Percentiles rank a stretch among this genome's conserved stretches.
Evolutionary conservation across 2,888 invertebrate species (phyloP).

Genomic region (Dilophus febrilis): DNA sequence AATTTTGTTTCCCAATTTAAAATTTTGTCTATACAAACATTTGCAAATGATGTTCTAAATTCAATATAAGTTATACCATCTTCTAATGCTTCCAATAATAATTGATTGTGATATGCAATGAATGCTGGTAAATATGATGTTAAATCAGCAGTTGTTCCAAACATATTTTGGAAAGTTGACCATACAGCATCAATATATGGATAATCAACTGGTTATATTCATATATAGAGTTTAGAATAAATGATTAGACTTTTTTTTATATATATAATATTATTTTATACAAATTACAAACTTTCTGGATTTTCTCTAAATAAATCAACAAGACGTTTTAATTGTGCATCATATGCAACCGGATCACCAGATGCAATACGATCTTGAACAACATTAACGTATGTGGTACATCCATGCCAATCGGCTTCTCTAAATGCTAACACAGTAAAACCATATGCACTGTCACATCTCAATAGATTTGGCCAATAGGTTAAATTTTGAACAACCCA

Average conservation of each 20-base stretch:
- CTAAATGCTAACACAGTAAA: no score
- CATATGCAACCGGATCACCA: slow-evolving; percentile 30
- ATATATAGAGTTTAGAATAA: no score
- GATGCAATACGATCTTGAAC: slow-evolving; percentile 26
- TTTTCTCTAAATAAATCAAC: slow-evolving; percentile 39
- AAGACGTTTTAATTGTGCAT: slow-evolving; percentile 34
- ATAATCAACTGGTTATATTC: slow-evolving; percentile 20
- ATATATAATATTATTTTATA: not conserved
- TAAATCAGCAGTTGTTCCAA: slow-evolving; percentile 31
- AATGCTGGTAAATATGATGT: slow-evolving; percentile 36
- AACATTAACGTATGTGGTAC: slow-evolving; percentile 7
- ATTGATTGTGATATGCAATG: slow-evolving; percentile 35
- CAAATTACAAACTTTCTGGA: slow-evolving; percentile 22
- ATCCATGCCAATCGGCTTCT: no score
- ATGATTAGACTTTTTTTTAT: no score
- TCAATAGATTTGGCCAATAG: slow-evolving; percentile 25
- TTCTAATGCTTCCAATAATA: slow-evolving; percentile 36
- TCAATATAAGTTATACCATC: slow-evolving; percentile 48
- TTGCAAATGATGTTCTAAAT: slow-evolving; percentile 28
- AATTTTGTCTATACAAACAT: no score
- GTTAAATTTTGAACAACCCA: slow-evolving; percentile 36
- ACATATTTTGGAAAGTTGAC: slow-evolving; percentile 25
- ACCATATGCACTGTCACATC: slow-evolving; percentile 17
- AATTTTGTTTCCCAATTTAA: no score
- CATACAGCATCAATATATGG: slow-evolving; percentile 27